A percentile compares a stretch with the other conserved stretches of the same genome.
Conservation (phyloP, 2,888 invertebrate genomes). For the Icerya purchasi region DNA sequence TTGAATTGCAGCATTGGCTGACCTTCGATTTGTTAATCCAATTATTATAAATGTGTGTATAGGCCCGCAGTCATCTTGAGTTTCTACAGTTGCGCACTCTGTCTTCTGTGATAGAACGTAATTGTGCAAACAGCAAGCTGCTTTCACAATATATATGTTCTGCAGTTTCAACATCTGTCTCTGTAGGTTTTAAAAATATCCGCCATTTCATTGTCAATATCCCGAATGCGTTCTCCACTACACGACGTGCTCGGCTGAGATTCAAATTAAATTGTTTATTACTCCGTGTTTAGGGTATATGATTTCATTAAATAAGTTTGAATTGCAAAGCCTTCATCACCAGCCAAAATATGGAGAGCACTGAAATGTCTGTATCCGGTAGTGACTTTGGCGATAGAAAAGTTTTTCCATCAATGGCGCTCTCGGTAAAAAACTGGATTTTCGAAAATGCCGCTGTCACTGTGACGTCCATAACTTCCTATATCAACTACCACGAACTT, state of each 20-base stretch:
- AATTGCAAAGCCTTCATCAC: not conserved
- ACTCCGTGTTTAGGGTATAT: too few relatives aligned
- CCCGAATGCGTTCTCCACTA: not conserved
- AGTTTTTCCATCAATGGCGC: not conserved
- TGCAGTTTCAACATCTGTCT: not conserved
- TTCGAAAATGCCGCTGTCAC: conserved; percentile 4
- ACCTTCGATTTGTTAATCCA: not conserved
- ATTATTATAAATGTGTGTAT: too few relatives aligned
- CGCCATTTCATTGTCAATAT: not conserved
- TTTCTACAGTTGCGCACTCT: not conserved
- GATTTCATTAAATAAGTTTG: not conserved
- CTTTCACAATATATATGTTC: not conserved
- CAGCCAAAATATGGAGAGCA: not conserved
- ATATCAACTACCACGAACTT: conserved; percentile 12
- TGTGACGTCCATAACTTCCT: conserved; percentile 10
- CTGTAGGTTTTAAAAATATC: too few relatives aligned
- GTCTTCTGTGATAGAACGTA: not conserved
- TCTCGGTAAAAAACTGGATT: not conserved
- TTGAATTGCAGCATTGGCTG: not conserved
- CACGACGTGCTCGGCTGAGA: not conserved
- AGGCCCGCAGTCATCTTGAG: not conserved
- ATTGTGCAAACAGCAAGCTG: not conserved
- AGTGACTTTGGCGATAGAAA: not conserved
- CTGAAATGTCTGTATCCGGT: not conserved
- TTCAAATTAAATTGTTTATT: not conserved